phyloP scores from a whole-genome alignment of 2,113 vertebrate genomes.

The Plectropomus leopardus region DNA sequence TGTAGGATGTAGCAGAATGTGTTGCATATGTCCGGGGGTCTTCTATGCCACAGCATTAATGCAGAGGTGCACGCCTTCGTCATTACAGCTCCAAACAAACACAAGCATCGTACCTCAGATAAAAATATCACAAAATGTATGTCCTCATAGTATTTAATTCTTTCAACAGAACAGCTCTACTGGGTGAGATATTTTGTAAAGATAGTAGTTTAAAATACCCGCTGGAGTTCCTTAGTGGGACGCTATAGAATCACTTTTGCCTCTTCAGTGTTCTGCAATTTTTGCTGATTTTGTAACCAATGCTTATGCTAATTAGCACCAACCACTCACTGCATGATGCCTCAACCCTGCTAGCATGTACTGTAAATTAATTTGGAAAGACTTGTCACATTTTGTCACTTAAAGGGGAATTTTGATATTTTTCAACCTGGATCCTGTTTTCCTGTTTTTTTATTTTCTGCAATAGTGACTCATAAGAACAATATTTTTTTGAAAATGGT shows the following conservation, averaged over 20 bases:
- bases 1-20: background rate
- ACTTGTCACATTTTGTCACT: too few relatives aligned
- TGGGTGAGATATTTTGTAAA: background rate
- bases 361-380: background rate
- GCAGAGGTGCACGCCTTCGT: background rate
- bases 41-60: background rate
- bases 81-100: background rate
- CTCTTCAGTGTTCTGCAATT: background rate
- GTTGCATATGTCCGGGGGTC: background rate
- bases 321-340: background rate
- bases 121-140: conserved; percentile 1
- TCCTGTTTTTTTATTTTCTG: too few relatives aligned
- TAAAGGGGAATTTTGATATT: too few relatives aligned
- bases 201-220: background rate
- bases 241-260: background rate
- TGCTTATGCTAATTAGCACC: background rate
- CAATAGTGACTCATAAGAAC: too few relatives aligned
- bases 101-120: background rate
- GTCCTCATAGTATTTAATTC: background rate
- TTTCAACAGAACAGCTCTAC: background rate
- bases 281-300: background rate
- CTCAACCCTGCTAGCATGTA: background rate
- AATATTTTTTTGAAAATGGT: too few relatives aligned
- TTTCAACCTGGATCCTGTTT: too few relatives aligned
- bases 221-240: background rate